Evolutionary conservation across 2,888 invertebrate species (phyloP), one percentile per base, ranked within the genome.

Genomic region (Hypena proboscidalis): DNA sequence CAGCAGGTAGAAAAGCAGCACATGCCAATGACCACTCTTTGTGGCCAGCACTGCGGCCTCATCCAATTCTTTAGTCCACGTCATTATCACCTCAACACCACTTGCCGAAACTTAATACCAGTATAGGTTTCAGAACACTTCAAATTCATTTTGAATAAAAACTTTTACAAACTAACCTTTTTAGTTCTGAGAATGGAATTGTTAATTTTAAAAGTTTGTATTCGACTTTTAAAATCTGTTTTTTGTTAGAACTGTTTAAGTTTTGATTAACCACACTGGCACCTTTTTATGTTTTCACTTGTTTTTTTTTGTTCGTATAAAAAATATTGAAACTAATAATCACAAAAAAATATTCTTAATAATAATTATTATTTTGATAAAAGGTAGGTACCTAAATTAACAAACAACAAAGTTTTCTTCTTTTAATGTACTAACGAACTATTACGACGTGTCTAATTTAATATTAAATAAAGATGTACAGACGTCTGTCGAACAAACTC

Each of bases 1-100:
- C 15, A 95, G 83, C 40, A 94, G 74, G 64, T 93, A 93, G 71
- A 93, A 93, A 59, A 94, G 85, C 44, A 93, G 73, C 41, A 92
- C 87, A 70, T 95, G 95, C 85, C 94, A 94, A 52, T 86, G 82
- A 9, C 95, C 95, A 58, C 90, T 88, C 67, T 91, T 92, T 2
- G 94, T 94, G 56, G 94, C 92, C 67, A 93, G 88, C 42, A 83
- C 77, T 14, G 92, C 81, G 22, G 93, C 93, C 70, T 92, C 92
- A 64, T 93, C 93, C 69, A 93, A 76, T 68, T 93, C 88, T 41
- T 64, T 72, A 1, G 88, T 88, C 90, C 90, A 90, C 34, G 74
- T 70, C 92, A 81, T 83, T 32, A 43, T 67, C 70, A 74, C 64
- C 70, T 61, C 52, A 59, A 45, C 26, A 48, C 36, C 36, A 57